Conservation (phyloP, 2,113 vertebrate genomes). For the Microtus montanus region DNA sequence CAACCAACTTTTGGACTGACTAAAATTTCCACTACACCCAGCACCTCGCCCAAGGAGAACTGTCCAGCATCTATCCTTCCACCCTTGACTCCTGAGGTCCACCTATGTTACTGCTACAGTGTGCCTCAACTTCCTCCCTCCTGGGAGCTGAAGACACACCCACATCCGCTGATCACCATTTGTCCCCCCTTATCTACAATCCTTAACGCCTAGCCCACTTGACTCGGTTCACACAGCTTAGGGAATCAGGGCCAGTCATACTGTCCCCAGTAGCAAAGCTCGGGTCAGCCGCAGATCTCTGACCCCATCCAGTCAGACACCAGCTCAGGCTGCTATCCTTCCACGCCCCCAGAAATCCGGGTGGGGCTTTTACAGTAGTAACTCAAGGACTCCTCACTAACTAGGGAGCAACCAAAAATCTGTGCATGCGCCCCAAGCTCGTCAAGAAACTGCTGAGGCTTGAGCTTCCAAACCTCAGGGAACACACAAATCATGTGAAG, state of each 20-base stretch:
- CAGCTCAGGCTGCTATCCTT: neutral
- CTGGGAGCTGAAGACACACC: neutral
- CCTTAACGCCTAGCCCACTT: neutral
- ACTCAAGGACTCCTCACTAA: neutral
- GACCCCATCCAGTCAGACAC: neutral
- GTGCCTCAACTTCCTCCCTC: neutral
- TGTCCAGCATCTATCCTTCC: neutral
- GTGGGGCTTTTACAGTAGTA: neutral
- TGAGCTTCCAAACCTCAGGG: neutral
- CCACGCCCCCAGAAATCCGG: neutral
- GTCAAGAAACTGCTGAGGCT: neutral
- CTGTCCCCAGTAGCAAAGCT: neutral
- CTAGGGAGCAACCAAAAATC: neutral
- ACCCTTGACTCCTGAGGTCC: neutral
- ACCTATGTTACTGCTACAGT: fast-evolving
- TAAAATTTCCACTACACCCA: neutral
- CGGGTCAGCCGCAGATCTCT: fast-evolving
- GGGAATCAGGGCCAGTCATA: neutral
- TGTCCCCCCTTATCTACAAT: neutral
- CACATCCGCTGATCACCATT: neutral
- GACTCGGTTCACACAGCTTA: neutral
- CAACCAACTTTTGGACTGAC: neutral
- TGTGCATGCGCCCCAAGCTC: neutral
- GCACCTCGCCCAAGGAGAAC: fast-evolving
- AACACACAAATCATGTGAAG: neutral